A percentile compares a stretch with the other conserved stretches of the same genome.
Evolutionary conservation across 2,797 vertebrate genomes (phyloP).

Genomic region (Enteromius paludinosus): DNA sequence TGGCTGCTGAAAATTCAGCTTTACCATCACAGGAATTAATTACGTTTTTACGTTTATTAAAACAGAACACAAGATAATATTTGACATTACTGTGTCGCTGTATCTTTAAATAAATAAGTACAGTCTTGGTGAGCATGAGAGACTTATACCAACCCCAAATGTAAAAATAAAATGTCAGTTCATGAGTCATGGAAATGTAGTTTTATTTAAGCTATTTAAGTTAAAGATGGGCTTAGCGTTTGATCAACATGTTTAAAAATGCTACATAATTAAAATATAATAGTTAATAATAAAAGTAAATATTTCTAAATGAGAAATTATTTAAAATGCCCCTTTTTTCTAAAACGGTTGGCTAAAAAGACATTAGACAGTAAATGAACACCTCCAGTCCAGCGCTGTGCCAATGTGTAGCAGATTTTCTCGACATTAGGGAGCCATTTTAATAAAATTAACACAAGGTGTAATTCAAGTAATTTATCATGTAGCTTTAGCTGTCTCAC

Average conservation of each 20-base stretch:
- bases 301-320: neutral
- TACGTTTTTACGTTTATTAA: too few relatives aligned
- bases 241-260: neutral
- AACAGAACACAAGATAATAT: neutral
- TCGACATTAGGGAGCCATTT: slow-evolving; percentile 15
- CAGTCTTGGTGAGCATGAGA: neutral
- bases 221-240: neutral
- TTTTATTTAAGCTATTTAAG: neutral
- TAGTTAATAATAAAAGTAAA: neutral
- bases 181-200: neutral
- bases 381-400: slow-evolving; percentile 10
- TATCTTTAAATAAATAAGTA: neutral
- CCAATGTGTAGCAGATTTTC: slow-evolving; percentile 22
- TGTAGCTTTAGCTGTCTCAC: slow-evolving; percentile 41
- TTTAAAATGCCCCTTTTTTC: neutral
- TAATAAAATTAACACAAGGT: slow-evolving; percentile 33
- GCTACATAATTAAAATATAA: neutral
- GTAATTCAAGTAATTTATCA: slow-evolving; percentile 39
- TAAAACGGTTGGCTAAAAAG: neutral
- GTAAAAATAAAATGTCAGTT: too few relatives aligned
- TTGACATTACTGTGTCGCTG: neutral
- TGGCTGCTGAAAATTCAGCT: too few relatives aligned
- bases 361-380: neutral
- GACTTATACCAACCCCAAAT: neutral
- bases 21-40: too few relatives aligned